phyloP scores from a whole-genome alignment of 2,797 vertebrate genomes.

The Aeoliscus strigatus region DNA sequence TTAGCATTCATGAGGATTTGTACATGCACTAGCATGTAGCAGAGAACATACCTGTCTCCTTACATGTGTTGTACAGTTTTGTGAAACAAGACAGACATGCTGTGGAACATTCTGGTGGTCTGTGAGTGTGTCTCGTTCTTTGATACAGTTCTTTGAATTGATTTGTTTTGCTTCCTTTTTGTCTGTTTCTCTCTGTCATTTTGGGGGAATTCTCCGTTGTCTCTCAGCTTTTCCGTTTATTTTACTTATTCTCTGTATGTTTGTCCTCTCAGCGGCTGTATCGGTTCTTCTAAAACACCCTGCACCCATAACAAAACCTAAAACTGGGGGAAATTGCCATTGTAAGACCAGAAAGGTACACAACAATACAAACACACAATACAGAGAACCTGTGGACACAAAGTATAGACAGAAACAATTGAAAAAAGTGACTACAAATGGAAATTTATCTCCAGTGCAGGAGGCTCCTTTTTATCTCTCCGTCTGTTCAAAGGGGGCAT shows the following conservation, averaged over 20 bases:
- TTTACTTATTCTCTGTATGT: constrained; percentile 10
- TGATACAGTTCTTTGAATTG: constrained; percentile 1
- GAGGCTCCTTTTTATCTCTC: constrained; percentile 31
- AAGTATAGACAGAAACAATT: constrained; percentile 13
- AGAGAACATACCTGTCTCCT: too few relatives aligned
- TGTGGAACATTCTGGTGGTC: constrained; percentile 24
- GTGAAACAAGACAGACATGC: constrained; percentile 27
- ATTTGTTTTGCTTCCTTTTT: constrained; percentile 12
- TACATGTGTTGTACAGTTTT: constrained; percentile 22
- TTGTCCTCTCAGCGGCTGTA: constrained; percentile 25
- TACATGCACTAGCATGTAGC: too few relatives aligned
- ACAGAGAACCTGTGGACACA: constrained; percentile 10
- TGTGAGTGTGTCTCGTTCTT: constrained; percentile 18
- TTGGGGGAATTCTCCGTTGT: constrained; percentile 11
- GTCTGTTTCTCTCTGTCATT: constrained; percentile 3
- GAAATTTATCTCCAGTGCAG: constrained; percentile 22
- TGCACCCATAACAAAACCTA: constrained; percentile 14
- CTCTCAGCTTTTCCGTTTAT: constrained; percentile 3
- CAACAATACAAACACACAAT: constrained; percentile 19
- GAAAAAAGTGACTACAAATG: constrained; percentile 7
- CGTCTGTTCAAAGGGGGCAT: constrained; percentile 56
- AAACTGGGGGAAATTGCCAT: neutral
- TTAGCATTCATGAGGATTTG: too few relatives aligned
- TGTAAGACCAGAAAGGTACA: constrained; percentile 13
- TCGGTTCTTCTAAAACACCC: constrained; percentile 16